Evolutionary conservation across 2,888 invertebrate genomes (phyloP).

Genomic region (Rotaria socialis): DNA sequence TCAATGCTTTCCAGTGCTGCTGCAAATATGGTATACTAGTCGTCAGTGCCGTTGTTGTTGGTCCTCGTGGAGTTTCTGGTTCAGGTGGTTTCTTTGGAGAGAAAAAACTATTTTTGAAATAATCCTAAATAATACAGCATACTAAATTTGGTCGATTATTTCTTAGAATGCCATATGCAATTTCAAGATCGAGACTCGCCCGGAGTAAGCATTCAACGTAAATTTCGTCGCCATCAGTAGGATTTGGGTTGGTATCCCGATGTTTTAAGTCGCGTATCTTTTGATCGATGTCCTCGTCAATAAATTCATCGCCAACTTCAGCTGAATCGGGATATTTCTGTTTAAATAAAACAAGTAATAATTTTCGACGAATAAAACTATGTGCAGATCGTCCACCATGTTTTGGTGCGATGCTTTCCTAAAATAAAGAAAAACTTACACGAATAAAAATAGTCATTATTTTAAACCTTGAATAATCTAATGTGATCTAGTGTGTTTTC

Average conservation of each 20-base stretch:
- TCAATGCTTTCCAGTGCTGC: not conserved
- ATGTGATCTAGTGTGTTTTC: not conserved
- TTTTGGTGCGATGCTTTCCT: not conserved
- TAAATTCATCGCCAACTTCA: not conserved
- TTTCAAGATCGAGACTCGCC: not conserved
- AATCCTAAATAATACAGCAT: not conserved
- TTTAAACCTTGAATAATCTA: not conserved
- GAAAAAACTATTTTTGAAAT: not conserved
- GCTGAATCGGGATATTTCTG: not conserved
- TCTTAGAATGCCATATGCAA: not conserved
- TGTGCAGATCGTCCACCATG: not conserved
- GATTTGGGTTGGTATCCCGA: not conserved
- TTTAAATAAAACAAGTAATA: not conserved
- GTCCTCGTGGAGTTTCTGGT: not conserved
- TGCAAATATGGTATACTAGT: not conserved
- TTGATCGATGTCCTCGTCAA: not conserved
- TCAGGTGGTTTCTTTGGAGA: not conserved
- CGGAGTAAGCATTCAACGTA: conserved; percentile 2
- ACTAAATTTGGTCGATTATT: not conserved
- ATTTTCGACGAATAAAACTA: not conserved
- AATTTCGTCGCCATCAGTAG: not conserved
- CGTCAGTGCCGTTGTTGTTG: not conserved
- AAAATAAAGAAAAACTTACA: not conserved
- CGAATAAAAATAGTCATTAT: not conserved
- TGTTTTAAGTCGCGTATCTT: not conserved